Conservation (phyloP, 2,797 vertebrate species). For the Sebastes matsubarae region DNA sequence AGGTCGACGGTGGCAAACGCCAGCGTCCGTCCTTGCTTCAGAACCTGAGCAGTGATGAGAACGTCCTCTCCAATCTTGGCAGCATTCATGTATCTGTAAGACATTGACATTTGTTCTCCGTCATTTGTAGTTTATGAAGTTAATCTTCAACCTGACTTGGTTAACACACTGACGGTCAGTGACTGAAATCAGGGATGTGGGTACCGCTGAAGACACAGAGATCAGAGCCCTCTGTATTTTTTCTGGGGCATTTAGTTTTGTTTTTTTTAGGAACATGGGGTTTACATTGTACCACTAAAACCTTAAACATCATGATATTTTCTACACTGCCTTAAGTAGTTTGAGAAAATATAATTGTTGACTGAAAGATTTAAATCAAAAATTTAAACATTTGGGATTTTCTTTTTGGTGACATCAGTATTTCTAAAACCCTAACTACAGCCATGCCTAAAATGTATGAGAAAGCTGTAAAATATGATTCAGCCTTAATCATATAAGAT, state of each 20-base stretch:
- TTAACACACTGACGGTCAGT: background rate
- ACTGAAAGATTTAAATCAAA: background rate
- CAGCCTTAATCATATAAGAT: background rate
- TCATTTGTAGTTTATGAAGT: background rate
- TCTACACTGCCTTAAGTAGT: background rate
- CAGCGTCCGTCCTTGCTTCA: conserved; percentile 92
- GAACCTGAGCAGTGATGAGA: conserved; percentile 91
- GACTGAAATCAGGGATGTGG: background rate
- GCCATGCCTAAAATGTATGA: background rate
- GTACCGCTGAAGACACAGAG: background rate
- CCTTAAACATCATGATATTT: background rate
- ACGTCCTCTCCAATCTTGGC: conserved; percentile 94
- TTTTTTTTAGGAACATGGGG: background rate
- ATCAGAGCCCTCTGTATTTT: background rate
- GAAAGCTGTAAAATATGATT: background rate
- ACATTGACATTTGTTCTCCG: background rate
- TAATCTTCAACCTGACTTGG: background rate
- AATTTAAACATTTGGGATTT: background rate
- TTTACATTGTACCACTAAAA: background rate
- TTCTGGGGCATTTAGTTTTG: background rate
- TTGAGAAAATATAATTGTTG: background rate
- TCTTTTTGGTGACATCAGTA: background rate
- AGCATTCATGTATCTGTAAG: conserved; percentile 91
- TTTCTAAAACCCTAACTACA: background rate
- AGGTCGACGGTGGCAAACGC: conserved; percentile 94